Conservation (phyloP, 2,113 vertebrate genomes). For the Panthera tigris region DNA sequence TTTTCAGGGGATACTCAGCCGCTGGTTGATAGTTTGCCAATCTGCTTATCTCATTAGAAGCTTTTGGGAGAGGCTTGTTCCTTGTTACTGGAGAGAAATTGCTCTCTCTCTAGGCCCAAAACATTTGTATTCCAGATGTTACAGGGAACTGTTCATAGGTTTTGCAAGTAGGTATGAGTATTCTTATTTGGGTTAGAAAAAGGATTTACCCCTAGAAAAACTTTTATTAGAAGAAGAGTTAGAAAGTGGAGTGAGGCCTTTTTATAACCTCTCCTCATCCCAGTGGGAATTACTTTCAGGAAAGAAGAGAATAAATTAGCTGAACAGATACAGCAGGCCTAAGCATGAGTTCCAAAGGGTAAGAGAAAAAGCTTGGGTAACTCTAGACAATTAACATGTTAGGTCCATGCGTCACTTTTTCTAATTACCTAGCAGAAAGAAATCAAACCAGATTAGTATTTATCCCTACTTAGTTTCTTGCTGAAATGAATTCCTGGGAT, state of each 20-base stretch:
- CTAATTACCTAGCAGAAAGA: slow-evolving; percentile 2
- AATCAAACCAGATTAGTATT: slow-evolving; percentile 24
- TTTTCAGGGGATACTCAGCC: slow-evolving; percentile 15
- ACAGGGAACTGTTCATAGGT: background rate
- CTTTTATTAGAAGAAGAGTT: slow-evolving; percentile 52
- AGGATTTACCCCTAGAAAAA: slow-evolving; percentile 41
- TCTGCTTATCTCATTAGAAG: background rate
- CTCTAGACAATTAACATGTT: slow-evolving; percentile 6
- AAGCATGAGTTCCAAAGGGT: background rate
- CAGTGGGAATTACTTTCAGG: slow-evolving; percentile 39
- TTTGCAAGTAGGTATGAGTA: slow-evolving; percentile 1
- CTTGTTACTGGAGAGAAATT: slow-evolving; percentile 37
- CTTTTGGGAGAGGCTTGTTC: slow-evolving; percentile 5
- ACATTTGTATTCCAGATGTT: slow-evolving; percentile 28
- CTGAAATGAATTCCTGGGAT: slow-evolving; percentile 33
- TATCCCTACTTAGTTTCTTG: slow-evolving; percentile 28
- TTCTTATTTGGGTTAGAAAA: slow-evolving; percentile 31
- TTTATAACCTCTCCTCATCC: background rate
- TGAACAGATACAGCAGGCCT: background rate
- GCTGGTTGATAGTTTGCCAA: background rate
- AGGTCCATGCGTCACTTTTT: background rate
- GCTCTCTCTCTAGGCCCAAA: background rate
- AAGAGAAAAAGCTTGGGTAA: background rate
- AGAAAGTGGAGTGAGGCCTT: background rate
- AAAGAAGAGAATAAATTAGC: background rate